These are phyloP conservation scores for Trachelus iudaicus DNA, from an alignment of 2,888 invertebrate genomes.

Conservation along the genomic window DNA sequence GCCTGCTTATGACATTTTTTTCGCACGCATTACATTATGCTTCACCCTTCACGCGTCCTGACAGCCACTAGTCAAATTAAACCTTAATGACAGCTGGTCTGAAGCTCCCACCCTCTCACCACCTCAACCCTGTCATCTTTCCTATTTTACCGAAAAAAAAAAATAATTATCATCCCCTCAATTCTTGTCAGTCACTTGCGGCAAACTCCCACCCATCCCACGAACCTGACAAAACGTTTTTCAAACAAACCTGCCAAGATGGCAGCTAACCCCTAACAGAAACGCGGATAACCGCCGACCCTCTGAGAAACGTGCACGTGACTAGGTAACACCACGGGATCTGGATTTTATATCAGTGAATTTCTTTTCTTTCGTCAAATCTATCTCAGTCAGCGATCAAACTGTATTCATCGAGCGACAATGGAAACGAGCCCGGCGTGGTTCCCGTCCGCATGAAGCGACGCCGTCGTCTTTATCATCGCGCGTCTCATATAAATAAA, in stretches of 20 bases:
- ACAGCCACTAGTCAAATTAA: conserved; percentile 34
- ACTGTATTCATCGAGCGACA: conserved; percentile 33
- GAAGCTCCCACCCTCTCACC: conserved; percentile 24
- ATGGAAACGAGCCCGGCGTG: conserved; percentile 24
- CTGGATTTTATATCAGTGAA: neutral
- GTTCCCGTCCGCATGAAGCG: conserved; percentile 10
- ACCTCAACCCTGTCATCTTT: conserved; percentile 7
- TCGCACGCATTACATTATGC: conserved; percentile 19
- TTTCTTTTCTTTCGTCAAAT: conserved; percentile 15
- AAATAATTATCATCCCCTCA: conserved; percentile 25
- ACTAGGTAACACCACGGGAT: neutral
- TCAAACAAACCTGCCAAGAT: neutral
- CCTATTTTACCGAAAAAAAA: conserved; percentile 13
- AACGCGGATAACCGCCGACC: neutral
- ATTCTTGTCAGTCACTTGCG: conserved; percentile 19
- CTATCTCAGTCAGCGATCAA: conserved; percentile 31
- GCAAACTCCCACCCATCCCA: conserved; percentile 6
- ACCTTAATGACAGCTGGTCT: conserved; percentile 45
- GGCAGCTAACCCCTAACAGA: neutral
- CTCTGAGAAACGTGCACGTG: conserved; percentile 2
- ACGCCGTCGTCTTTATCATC: conserved; percentile 26
- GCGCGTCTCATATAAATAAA: conserved; percentile 54
- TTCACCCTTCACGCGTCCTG: conserved; percentile 23
- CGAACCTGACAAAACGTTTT: neutral
- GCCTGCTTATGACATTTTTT: conserved; percentile 24